Evolutionary conservation across 2,888 invertebrate genomes (phyloP), one percentile per base, ranked within the genome.

Genomic region (Antitype chi): DNA sequence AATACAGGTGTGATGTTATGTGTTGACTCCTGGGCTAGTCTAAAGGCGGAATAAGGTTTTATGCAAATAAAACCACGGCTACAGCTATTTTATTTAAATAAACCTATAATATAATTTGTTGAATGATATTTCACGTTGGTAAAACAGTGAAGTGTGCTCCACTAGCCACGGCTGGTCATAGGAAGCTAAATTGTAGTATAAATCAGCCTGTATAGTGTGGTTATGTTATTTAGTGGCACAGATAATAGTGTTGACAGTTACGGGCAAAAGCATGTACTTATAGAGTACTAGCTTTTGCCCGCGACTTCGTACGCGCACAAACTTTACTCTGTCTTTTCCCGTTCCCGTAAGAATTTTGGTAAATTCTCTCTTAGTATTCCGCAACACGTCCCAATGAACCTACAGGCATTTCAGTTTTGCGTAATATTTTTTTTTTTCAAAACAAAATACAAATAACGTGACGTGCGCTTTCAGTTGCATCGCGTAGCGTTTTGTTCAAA

Each of bases 91-190:
- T 28, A 52, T 67, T 38, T 17, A 67, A 71, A 80, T 53, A 71
- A 71, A 71, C 23, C 60, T 11, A 49, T 63, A 32, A 25, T 7
- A 74, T 57, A 53, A 64, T 75, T 59, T n/a, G 75, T 53, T 74
- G 52, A 53, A 82, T 76, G 66, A 64, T 66, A 76, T 84, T 52
- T 66, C 72, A 66, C 25, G 25, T 28, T 66, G 32, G n/a, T 17
- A 52, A 60, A 78, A 79, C 69, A 49, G 13, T 83, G 60, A 32
- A 72, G 84, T 66, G 52, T 66, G 71, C 84, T 83, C 25, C 64
- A 78, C 25, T 47, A 67, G 49, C 57, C 68, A 38, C 32, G 49
- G 49, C 63, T 15, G 68, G 32, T 20, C 32, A 47, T 43, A 69
- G 69, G 49, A 60, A 57, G 43, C 55, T 82, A 49, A 75, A 76